Conservation (phyloP, 2,113 vertebrate genomes). For the Trinectes maculatus region DNA sequence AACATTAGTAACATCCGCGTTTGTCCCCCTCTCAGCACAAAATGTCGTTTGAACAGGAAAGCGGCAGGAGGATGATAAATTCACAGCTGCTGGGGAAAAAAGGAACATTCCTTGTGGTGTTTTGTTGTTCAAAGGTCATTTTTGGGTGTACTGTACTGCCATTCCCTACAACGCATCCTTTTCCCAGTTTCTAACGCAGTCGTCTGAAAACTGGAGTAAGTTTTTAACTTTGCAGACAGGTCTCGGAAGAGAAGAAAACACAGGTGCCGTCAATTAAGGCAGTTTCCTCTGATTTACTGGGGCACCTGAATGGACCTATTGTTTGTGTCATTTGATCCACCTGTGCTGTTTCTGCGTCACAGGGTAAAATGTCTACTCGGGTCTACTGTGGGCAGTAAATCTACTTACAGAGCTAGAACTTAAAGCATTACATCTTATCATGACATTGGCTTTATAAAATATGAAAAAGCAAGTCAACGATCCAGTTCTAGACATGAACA, state of each 20-base stretch:
- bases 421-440: background rate
- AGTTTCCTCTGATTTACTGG: background rate
- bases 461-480: slow-evolving; percentile 2
- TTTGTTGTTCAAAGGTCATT: background rate
- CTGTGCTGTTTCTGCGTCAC: background rate
- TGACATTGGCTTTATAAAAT: background rate
- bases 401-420: background rate
- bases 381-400: background rate
- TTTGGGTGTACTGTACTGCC: background rate
- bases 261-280: background rate
- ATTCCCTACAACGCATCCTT: background rate
- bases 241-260: background rate
- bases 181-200: background rate
- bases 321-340: no score
- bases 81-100: slow-evolving; percentile 13
- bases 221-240: background rate
- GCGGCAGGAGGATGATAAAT: slow-evolving; percentile 30
- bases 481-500: slow-evolving; percentile 80
- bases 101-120: slow-evolving; percentile 3
- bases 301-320: no score
- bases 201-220: background rate
- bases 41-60: slow-evolving; percentile 41
- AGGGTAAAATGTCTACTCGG: background rate
- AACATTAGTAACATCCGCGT: slow-evolving; percentile 32
- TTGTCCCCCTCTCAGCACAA: slow-evolving; percentile 31